Evolutionary conservation across 2,888 invertebrate genomes (phyloP), one percentile per base, ranked within the genome.

Genomic region (Sepiola atlantica): DNA sequence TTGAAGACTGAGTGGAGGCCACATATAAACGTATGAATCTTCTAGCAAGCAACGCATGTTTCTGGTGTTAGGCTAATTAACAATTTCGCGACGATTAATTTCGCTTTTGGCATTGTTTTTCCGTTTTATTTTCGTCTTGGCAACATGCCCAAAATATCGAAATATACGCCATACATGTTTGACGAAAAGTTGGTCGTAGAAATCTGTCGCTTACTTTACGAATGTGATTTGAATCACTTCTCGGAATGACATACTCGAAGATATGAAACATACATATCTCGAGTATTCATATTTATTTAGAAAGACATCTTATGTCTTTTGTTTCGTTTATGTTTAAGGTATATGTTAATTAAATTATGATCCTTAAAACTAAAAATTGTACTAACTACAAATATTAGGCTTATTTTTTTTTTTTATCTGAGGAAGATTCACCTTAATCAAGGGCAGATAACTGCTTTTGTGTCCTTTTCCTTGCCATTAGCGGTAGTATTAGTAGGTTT

Each of bases 361-460:
- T 77, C 32, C 77, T 0, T 14, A 16, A 77, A 77, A 77, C 16
- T n/a, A 77, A 77, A 77, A 32, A 16, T n/a, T 77, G 77, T 77
- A n/a, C 32, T 32, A 16, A 77, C 77, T n/a, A 77, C 28, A 77
- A 77, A n/a, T 77, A 77, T 18, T n/a, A 32, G n/a, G n/a, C 3
- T 77, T 32, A n/a, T 21, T 77, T 77, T 77, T 77, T 77, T 77
- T 77, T 77, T 32, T 77, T 18, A 77, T 77, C n/a, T 77, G 77
- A 4, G 45, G 45, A n/a, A 77, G 77, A 77, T 77, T 77, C 77
- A 77, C 77, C 16, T 77, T 32, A 77, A 77, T 77, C n/a, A 77
- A 77, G 77, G 77, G 77, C 77, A 77, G 77, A 77, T 77, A 77
- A 77, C 77, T 77, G 77, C 77, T 16, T 77, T 32, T 77, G n/a